Evolutionary conservation across 2,888 invertebrate genomes (phyloP), one percentile per base, ranked within the genome.

Genomic region (Osedax frankpressi): DNA sequence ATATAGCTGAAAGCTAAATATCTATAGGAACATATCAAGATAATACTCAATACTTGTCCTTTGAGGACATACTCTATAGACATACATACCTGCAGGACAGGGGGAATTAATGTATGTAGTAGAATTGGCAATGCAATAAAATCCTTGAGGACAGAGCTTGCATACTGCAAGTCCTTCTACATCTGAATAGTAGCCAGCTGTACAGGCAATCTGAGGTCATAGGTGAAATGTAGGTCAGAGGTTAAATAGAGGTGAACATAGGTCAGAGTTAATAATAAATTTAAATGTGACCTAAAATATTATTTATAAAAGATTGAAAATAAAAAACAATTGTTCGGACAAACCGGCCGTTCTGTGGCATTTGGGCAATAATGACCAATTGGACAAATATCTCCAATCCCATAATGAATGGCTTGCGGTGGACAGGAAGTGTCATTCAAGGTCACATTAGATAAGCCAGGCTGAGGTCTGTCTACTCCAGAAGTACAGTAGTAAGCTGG

Each of bases 311-410:
- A n/a, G n/a, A n/a, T n/a, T n/a, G n/a, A n/a, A n/a, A n/a, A n/a
- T n/a, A n/a, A n/a, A n/a, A n/a, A n/a, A n/a, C n/a, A n/a, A n/a
- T n/a, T n/a, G n/a, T n/a, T n/a, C n/a, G n/a, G n/a, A 73, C 63
- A 28, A 14, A 25, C 1, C 68, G 44, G 44, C 19, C 44, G 6
- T 6, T 44, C 44, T 44, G 44, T 44, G 44, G 44, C 80, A 3
- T 69, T 73, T n/a, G 82, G 81, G 72, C 83, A 83, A 76, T 79
- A 82, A 75, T 81, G 79, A 62, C 82, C 82, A 25, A 78, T 78
- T 14, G 81, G 82, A 75, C 82, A 82, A 6, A 80, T 73, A 73
- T 80, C 77, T 1, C 83, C 83, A 25, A 69, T 77, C 0, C 82
- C 82, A 0, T 80, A 80, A 74, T 77, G 79, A 63, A 75, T 77